Evolutionary conservation across 2,113 vertebrate species (phyloP).

Genomic region (Chelonoidis abingdonii): DNA sequence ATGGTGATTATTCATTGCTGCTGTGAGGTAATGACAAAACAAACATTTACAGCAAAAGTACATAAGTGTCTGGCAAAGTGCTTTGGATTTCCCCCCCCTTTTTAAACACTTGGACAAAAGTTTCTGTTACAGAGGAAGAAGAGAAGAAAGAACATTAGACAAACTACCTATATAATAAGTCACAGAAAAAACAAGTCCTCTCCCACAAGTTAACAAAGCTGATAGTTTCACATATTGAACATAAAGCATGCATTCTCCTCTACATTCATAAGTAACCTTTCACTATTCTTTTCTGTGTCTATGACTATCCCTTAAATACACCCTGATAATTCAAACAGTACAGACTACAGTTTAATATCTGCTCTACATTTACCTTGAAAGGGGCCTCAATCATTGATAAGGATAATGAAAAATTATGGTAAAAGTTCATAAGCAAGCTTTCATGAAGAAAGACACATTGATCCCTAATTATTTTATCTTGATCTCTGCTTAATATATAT

Average conservation of each 20-base stretch:
- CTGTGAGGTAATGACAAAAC: slow-evolving; percentile 50
- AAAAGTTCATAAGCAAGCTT: neutral
- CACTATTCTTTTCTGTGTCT: neutral
- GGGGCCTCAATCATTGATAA: neutral
- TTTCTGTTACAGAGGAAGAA: neutral
- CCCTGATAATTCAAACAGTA: slow-evolving; percentile 1
- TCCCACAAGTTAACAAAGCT: neutral
- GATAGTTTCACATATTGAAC: neutral
- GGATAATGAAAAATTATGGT: neutral
- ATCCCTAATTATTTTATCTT: neutral
- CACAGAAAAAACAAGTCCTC: slow-evolving; percentile 11
- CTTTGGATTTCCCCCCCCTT: neutral
- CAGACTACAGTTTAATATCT: neutral
- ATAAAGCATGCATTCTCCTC: neutral
- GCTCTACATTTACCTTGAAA: neutral
- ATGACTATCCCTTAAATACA: neutral
- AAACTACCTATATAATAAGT: slow-evolving; percentile 5
- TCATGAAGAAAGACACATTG: neutral
- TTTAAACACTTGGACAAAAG: neutral
- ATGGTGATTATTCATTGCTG: slow-evolving; percentile 47
- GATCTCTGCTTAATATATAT: neutral
- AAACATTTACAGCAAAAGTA: slow-evolving; percentile 55
- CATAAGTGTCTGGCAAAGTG: slow-evolving; percentile 33
- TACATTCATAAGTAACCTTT: neutral
- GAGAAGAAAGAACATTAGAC: slow-evolving; percentile 26